Evolutionary conservation across 2,888 invertebrate species (phyloP), one percentile per base, ranked within the genome.

Genomic region (Leptothorax acervorum): DNA sequence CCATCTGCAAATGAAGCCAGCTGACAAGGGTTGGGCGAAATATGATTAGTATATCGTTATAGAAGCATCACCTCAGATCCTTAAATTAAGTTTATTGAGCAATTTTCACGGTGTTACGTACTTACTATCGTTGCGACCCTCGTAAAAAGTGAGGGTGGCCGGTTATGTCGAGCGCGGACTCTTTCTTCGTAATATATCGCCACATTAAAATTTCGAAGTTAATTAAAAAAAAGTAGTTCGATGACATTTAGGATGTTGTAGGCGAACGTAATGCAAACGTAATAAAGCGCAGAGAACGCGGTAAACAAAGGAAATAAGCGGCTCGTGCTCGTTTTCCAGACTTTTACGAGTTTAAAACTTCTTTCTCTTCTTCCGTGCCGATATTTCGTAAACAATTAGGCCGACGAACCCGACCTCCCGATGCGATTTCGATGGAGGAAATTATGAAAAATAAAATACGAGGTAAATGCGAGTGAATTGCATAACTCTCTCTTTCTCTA

Each of bases 61-160:
- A 87, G 85, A 88, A 87, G 86, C 88, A 88, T 91, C 89, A 86
- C 85, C 83, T 87, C 70, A 88, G 90, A 91, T 91, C 89, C 90
- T 91, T 89, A 91, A 92, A 91, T 91, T 91, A 91, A 92, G 91
- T 92, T 92, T 92, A 92, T 92, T 87, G 91, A 84, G 89, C 89
- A 92, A 92, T 92, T 92, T 88, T 91, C 91, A 89, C 88, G 85
- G 90, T 88, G 86, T 92, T 89, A 90, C 88, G 88, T 90, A 84
- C 89, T 86, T 90, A 84, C 89, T 86, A 85, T 85, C 86, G 82
- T 83, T 73, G 73, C 86, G 83, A 90, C 87, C 88, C 89, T 87
- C 89, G 75, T 91, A 87, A 91, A 90, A 88, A 85, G 87, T 84
- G 82, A 87, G 86, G 88, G 84, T 84, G 35, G 86, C 53, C 15